Percentiles rank a stretch among this genome's conserved stretches.
These are phyloP conservation scores for Netelia fuscicornis DNA, from an alignment of 2,888 invertebrate genomes.

Conservation along the genomic window DNA sequence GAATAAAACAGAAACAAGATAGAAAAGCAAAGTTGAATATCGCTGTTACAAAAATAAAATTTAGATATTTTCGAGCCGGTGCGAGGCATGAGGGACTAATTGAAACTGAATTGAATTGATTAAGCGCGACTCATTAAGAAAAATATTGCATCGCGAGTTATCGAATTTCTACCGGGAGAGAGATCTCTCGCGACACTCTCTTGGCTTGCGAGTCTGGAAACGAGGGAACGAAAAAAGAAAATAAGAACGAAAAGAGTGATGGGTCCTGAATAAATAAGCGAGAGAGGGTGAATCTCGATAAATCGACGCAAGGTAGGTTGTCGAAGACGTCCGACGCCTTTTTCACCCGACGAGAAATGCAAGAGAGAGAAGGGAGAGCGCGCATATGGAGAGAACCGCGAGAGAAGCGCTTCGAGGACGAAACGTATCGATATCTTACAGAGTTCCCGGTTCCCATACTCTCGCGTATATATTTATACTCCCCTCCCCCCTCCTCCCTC, in stretches of 20 bases:
- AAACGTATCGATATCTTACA: slow-evolving; percentile 51
- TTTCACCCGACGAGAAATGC: slow-evolving; percentile 36
- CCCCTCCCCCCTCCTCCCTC: too few relatives aligned
- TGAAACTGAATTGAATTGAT: slow-evolving; percentile 3
- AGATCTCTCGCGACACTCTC: neutral
- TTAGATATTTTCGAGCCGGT: too few relatives aligned
- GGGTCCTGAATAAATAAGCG: slow-evolving; percentile 51
- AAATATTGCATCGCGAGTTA: neutral
- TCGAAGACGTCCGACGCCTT: slow-evolving; percentile 60
- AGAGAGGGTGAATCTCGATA: slow-evolving; percentile 55
- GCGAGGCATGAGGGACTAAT: neutral
- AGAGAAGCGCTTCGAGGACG: slow-evolving; percentile 9
- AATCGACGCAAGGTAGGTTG: slow-evolving; percentile 60
- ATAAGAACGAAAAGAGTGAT: neutral
- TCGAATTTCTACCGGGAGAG: neutral
- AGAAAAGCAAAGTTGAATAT: too few relatives aligned
- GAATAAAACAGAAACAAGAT: too few relatives aligned
- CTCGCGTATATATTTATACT: slow-evolving; percentile 2
- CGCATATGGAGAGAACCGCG: neutral
- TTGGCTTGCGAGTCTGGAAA: neutral
- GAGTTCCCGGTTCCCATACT: slow-evolving; percentile 34
- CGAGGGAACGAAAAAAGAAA: slow-evolving; percentile 1
- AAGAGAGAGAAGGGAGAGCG: neutral
- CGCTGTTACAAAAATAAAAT: too few relatives aligned
- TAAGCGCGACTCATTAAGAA: neutral